phyloP scores from a whole-genome alignment of 1,140 invertebrate species.

The Eueides isabella region DNA sequence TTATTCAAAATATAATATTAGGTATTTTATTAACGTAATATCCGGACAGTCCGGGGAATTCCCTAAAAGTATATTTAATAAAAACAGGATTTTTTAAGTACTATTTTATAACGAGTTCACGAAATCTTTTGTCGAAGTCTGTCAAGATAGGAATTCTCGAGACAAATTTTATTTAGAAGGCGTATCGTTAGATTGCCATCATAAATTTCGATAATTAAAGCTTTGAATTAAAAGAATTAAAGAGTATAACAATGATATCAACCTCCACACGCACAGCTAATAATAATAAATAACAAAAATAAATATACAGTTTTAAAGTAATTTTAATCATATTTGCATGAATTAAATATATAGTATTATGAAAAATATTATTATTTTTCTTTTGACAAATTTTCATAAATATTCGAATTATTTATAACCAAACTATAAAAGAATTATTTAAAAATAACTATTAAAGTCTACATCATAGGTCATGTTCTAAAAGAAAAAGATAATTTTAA shows the following conservation, averaged over 20 bases:
- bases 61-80: neutral
- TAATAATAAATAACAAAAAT: neutral
- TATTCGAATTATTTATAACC: too few species aligned
- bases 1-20: neutral
- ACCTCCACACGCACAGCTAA: too few species aligned
- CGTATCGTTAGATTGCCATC: constrained; percentile 51
- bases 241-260: neutral
- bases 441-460: too few species aligned
- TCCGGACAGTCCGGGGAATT: neutral
- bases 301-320: neutral
- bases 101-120: constrained; percentile 25
- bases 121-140: constrained; percentile 32
- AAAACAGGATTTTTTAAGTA: neutral
- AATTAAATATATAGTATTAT: too few species aligned
- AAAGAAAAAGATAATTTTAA: neutral
- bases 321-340: too few species aligned
- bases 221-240: constrained; percentile 16
- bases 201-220: constrained; percentile 56
- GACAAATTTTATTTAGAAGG: constrained; percentile 47
- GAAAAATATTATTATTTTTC: too few species aligned
- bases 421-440: too few species aligned
- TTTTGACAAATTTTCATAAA: too few species aligned
- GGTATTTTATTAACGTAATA: neutral
- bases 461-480: too few species aligned
- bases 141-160: constrained; percentile 37